Evolutionary conservation across 2,888 invertebrate species (phyloP).

Genomic region (Caenorhabditis sp.): DNA sequence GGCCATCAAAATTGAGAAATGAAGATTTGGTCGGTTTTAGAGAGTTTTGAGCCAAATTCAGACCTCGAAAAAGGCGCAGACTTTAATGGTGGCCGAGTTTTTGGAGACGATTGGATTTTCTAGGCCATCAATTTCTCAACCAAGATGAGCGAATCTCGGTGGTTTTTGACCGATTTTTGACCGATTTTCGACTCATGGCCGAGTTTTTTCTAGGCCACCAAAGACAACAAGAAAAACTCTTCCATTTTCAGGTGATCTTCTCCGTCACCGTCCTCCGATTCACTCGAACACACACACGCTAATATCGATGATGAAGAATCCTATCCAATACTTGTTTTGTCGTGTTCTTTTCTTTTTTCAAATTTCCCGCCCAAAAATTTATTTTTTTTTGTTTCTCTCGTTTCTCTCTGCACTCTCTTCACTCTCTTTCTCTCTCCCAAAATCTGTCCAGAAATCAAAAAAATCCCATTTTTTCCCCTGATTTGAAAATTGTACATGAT

Average conservation of each 20-base stretch:
- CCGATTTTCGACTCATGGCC: not conserved
- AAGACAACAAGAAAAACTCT: not conserved
- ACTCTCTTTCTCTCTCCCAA: slow-evolving; percentile 1
- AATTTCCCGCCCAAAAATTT: not conserved
- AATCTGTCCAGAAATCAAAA: not conserved
- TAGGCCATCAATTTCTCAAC: too few relatives aligned
- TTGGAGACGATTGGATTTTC: too few relatives aligned
- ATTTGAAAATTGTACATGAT: slow-evolving; percentile 34
- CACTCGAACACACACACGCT: not conserved
- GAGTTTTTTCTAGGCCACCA: slow-evolving; percentile 21
- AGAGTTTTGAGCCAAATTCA: not conserved
- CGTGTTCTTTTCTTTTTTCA: not conserved
- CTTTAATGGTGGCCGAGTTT: too few relatives aligned
- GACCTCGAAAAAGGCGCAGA: not conserved
- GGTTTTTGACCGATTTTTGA: not conserved
- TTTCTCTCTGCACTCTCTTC: slow-evolving; percentile 2
- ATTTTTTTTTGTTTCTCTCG: not conserved
- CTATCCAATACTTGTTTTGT: too few relatives aligned
- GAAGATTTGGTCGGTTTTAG: too few relatives aligned
- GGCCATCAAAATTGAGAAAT: not conserved
- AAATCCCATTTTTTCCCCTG: too few relatives aligned
- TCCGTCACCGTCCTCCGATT: too few relatives aligned
- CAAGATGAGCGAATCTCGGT: not conserved
- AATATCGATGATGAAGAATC: slow-evolving; percentile 1
- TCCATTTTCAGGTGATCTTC: slow-evolving; percentile 2